Conservation (phyloP, 2,113 vertebrate species). For the Lepidiolamprologus cunningtoni region DNA sequence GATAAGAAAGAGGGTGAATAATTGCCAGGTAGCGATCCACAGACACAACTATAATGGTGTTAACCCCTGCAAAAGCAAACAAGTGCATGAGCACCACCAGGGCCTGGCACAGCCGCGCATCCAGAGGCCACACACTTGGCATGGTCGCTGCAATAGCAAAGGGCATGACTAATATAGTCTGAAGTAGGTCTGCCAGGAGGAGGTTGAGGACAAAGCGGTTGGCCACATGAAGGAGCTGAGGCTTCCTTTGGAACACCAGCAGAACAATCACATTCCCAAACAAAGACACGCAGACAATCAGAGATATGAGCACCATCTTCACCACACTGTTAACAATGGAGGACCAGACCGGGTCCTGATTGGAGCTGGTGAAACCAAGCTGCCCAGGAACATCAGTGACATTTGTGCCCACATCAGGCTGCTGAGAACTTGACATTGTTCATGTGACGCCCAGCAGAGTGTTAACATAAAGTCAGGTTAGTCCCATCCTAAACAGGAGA, state of each 20-base stretch:
- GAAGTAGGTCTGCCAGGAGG: slow-evolving; percentile 81
- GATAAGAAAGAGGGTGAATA: slow-evolving; percentile 85
- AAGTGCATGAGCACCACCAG: slow-evolving; percentile 85
- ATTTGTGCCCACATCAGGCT: slow-evolving; percentile 38
- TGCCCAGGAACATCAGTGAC: slow-evolving; percentile 48
- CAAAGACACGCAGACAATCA: slow-evolving; percentile 75
- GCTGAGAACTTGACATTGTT: slow-evolving; percentile 54
- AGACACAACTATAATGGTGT: slow-evolving; percentile 85
- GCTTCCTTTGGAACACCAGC: slow-evolving; percentile 81
- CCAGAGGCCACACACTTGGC: slow-evolving; percentile 80
- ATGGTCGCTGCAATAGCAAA: slow-evolving; percentile 79
- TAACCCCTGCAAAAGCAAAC: slow-evolving; percentile 83
- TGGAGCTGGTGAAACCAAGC: neutral
- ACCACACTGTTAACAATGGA: slow-evolving; percentile 66
- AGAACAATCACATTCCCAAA: slow-evolving; percentile 82
- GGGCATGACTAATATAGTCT: slow-evolving; percentile 81
- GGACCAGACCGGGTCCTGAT: slow-evolving; percentile 5
- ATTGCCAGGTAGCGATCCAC: slow-evolving; percentile 85
- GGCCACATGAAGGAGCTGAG: slow-evolving; percentile 82
- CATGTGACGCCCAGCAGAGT: neutral
- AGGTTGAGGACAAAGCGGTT: slow-evolving; percentile 88
- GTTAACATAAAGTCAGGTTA: neutral
- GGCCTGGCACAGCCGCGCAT: slow-evolving; percentile 75
- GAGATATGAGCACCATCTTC: slow-evolving; percentile 74
- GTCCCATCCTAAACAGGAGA: slow-evolving; percentile 19